Evolutionary conservation across 2,113 vertebrate species (phyloP), one percentile per base, ranked within the genome.

Genomic region (Anarrhichthys ocellatus): DNA sequence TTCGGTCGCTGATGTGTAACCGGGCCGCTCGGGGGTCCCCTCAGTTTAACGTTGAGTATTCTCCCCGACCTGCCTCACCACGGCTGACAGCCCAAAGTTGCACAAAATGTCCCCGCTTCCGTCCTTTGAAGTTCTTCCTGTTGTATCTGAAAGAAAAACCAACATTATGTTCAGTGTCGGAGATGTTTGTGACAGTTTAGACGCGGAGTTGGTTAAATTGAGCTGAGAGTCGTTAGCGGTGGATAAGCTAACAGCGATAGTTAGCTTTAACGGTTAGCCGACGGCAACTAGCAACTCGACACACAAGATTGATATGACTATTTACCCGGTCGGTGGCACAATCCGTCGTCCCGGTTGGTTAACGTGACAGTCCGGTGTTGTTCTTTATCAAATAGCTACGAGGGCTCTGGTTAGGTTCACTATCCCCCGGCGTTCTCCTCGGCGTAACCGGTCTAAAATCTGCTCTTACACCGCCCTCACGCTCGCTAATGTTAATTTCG

Each of bases 261-360:
- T 79, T 89, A 91, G 90, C 92, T 67, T 90, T 86, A 88, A 91
- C 89, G 62, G 75, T 90, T 89, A 88, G 91, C 91, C 71, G 73
- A 50, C 15, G 78, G 56, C 84, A 85, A 83, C 22, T 71, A 85
- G 67, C 85, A 52, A 74, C 77, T 73, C 58, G 14, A 73, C 36
- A 56, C 65, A 17, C 24, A 0, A 36, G 2, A 24, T 13, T 2
- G 36, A 9, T 6, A 2, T 7, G 6, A 15, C 59, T 24, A 65
- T 52, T 86, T 75, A 92, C 93, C 89, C 34, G 2, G 5, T 77
- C n/a, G 4, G 48, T 2, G 14, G 14, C 2, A 36, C 11, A 32
- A 24, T 64, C 15, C 24, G 54, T 68, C 36, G 61, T 80, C 11
- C 73, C 58, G n/a, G 50, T 15, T 17, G 18, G 24, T 74, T 44